A percentile compares a stretch with the other conserved stretches of the same genome.
These are phyloP conservation scores for Acanthis flammea DNA, from an alignment of 2,797 vertebrate species.

Conservation along the genomic window DNA sequence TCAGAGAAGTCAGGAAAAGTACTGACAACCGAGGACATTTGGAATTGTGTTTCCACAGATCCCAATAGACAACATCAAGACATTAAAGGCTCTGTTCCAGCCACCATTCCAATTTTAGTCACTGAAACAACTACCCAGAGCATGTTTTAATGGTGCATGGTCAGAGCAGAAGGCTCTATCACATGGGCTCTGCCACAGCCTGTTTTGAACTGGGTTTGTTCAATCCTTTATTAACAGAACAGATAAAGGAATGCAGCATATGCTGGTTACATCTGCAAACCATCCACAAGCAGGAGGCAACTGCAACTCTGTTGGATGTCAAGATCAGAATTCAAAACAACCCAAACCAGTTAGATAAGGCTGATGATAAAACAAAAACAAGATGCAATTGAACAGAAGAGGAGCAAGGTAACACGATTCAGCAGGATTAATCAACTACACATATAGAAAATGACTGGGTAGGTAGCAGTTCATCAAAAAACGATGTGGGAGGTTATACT, in stretches of 20 bases:
- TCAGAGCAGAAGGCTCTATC: constrained; percentile 11
- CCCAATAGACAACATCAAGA: neutral
- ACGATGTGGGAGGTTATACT: constrained; percentile 47
- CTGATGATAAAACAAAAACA: neutral
- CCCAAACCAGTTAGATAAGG: neutral
- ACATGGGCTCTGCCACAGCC: neutral
- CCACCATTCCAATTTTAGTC: neutral
- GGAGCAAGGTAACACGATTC: neutral
- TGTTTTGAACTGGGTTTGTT: neutral
- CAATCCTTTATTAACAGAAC: neutral
- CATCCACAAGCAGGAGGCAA: neutral
- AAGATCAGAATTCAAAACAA: neutral
- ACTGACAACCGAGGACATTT: neutral
- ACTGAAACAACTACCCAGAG: neutral
- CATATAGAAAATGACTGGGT: neutral
- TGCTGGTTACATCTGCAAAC: constrained; percentile 20
- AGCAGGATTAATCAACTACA: neutral
- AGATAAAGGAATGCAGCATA: constrained; percentile 7
- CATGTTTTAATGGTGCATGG: neutral
- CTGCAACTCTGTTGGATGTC: neutral
- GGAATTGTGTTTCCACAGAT: neutral
- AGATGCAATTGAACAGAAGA: neutral
- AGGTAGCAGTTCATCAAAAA: constrained; percentile 42
- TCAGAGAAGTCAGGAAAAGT: neutral
- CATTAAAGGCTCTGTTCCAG: neutral